Evolutionary conservation across 2,888 invertebrate genomes (phyloP), one percentile per base, ranked within the genome.

Genomic region (Nyleta sp.): DNA sequence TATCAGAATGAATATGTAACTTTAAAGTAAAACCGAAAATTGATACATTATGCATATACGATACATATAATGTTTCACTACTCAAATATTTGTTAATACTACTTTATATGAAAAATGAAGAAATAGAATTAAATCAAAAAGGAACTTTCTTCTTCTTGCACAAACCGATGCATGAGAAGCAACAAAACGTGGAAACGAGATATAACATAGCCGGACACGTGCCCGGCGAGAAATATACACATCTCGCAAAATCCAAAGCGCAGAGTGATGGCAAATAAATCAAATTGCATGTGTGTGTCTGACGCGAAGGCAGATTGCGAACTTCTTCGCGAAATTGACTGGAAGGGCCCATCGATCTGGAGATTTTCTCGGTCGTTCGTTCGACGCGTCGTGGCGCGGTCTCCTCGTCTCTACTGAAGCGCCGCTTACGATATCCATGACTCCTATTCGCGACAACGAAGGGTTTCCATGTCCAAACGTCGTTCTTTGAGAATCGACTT

Each of bases 231-330:
- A 59, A 44, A 53, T 8, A 44, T 44, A 40, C 22, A n/a, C n/a
- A n/a, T 35, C 64, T 46, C 53, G 40, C 46, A 48, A 62, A 42
- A 44, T 71, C 44, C 44, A 53, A 42, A 53, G 44, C 38, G 44
- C 11, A 22, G 67, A 71, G 55, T 65, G 76, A 74, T 78, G 74
- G 68, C 52, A 80, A 84, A 85, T 85, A 86, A 85, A 85, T 86
- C 83, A 84, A 82, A 86, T 86, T 81, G 83, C 81, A 82, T n/a
- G n/a, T 79, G 83, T 84, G 84, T 80, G 76, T 78, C 80, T 81
- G 84, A 84, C 82, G 73, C 53, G 72, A 50, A 76, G 78, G 77
- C 78, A 83, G 78, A 85, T 84, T 85, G 82, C 80, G 59, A 84
- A 85, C 81, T 84, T 84, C 80, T 80, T 71, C 60, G 11, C 72